Base-by-base conservation (phyloP, 2,113 vertebrate genomes). In the Amblyornis subalaris region DNA sequence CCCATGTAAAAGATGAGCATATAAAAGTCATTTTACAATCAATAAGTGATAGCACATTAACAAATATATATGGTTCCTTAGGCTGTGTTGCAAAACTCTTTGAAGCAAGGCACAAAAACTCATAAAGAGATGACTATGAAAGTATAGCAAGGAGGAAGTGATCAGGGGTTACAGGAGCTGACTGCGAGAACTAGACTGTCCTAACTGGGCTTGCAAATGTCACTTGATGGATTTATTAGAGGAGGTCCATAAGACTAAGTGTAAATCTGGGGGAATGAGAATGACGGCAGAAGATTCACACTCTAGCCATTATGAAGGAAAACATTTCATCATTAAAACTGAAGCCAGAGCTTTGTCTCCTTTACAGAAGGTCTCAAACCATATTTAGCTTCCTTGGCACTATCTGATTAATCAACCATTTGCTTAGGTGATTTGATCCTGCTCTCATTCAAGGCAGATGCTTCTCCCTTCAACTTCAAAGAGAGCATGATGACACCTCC, bases 401-500 rank as follows among this genome's bases (percentile, higher is more conserved):
- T 66, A 47, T 74, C 85, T 81, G 84, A 93, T 72, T 48, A 91
- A 80, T 60, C 57, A 92, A 25, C 81, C 67, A 66, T 91, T 94
- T 94, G 84, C 89, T 91, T 83, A 76, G 72, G 78, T 88, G 87
- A 58, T 95, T 88, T 66, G 58, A 85, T 93, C 42, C 67, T 87
- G 71, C 22, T 79, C 62, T 88, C 75, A 91, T 85, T 94, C 82
- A 90, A 86, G 82, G 85, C 90, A 97, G 88, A 96, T 90, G 85
- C 0, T 0, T 80, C 60, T 95, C 69, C 26, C 42, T 92, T 80
- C 78, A 74, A 74, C 95, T 95, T 96, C 96, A 96, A 95, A 96
- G 94, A 58, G n/a, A 91, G 38, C 28, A 31, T 2, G n/a, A 76
- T 82, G 78, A 96, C 83, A 95, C 94, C 88, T 95, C 81, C 0